These are phyloP conservation scores for Operophtera brumata DNA, from an alignment of 2,888 invertebrate species.

Conservation along the genomic window DNA sequence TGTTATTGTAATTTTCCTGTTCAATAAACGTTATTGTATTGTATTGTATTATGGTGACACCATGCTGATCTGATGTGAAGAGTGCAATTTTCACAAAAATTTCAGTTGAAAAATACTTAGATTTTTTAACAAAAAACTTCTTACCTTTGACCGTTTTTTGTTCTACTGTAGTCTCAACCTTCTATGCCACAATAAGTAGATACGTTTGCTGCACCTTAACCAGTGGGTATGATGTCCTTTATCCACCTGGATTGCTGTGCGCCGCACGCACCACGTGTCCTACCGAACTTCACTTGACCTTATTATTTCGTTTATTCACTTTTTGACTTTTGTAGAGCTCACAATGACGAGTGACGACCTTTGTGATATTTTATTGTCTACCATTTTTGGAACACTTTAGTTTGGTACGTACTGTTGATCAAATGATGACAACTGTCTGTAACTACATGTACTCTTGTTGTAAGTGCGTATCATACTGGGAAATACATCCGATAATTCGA, in stretches of 20 bases:
- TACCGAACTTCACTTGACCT: slow-evolving; percentile 15
- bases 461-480: too few species aligned
- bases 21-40: too few species aligned
- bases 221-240: slow-evolving; percentile 8
- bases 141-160: slow-evolving; percentile 5
- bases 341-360: slow-evolving; percentile 7
- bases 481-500: too few species aligned
- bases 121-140: too few species aligned
- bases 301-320: slow-evolving; percentile 15
- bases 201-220: not conserved
- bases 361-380: not conserved
- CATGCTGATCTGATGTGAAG: too few species aligned
- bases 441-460: too few species aligned
- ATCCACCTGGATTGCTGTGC: slow-evolving; percentile 1
- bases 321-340: slow-evolving; percentile 12
- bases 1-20: too few species aligned
- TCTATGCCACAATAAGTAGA: not conserved
- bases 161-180: not conserved
- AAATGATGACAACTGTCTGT: not conserved
- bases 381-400: not conserved
- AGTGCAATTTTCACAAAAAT: too few species aligned
- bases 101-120: too few species aligned
- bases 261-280: slow-evolving; percentile 6
- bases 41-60: too few species aligned
- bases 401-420: not conserved